Percentiles rank a stretch among this genome's conserved stretches.
These are phyloP conservation scores for Cydia pomonella DNA, from an alignment of 1,140 invertebrate genomes.

Conservation along the genomic window DNA sequence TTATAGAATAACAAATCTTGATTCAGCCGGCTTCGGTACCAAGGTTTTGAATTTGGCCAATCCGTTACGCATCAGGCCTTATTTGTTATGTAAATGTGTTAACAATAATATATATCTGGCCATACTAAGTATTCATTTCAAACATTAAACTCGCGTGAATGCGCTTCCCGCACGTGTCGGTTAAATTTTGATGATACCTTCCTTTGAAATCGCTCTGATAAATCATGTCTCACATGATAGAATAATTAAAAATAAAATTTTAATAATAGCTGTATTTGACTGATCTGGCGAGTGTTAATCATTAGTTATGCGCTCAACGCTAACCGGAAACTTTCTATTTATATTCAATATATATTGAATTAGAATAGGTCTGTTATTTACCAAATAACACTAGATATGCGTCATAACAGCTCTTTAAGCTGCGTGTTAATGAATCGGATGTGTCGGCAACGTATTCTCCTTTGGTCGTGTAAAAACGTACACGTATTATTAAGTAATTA, in stretches of 20 bases:
- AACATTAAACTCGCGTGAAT: too few species aligned
- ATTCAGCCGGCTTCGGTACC: too few species aligned
- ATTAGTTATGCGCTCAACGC: background rate
- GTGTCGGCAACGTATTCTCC: conserved; percentile 11
- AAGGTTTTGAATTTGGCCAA: too few species aligned
- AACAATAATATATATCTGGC: too few species aligned
- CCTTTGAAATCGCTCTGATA: background rate
- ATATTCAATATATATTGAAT: background rate
- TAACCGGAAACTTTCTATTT: background rate
- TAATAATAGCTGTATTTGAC: background rate
- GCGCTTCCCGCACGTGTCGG: too few species aligned
- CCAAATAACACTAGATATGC: background rate
- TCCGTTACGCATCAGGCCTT: too few species aligned
- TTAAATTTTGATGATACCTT: background rate
- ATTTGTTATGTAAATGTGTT: too few species aligned
- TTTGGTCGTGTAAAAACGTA: conserved; percentile 28
- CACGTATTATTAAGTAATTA: conserved; percentile 31
- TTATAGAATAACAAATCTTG: too few species aligned
- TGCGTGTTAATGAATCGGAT: conserved; percentile 18
- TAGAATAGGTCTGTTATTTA: background rate
- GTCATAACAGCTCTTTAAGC: background rate
- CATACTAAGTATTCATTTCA: too few species aligned
- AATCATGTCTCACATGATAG: background rate
- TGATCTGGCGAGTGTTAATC: background rate
- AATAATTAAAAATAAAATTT: conserved; percentile 3